phyloP scores from a whole-genome alignment of 2,113 vertebrate species.

The Bubalus kerabau region DNA sequence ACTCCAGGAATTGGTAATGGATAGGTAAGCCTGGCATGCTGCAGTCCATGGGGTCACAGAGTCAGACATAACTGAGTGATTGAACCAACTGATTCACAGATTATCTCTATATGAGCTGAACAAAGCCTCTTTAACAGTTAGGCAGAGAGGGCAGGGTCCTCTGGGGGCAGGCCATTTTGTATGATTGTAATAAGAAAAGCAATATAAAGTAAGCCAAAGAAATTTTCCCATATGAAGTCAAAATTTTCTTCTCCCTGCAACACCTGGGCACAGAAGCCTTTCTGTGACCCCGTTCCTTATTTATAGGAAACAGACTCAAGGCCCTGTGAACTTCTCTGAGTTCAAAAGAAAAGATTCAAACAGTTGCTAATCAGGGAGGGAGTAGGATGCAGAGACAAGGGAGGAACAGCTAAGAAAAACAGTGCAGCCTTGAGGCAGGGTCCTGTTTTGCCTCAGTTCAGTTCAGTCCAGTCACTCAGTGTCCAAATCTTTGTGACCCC shows the following conservation, averaged over 20 bases:
- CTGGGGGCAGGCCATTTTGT: not conserved
- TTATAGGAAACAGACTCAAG: not conserved
- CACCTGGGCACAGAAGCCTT: not conserved
- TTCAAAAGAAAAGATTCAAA: not conserved
- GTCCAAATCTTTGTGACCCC: not conserved
- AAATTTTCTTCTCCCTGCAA: not conserved
- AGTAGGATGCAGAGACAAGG: not conserved
- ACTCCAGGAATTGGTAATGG: not conserved
- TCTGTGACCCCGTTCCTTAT: not conserved
- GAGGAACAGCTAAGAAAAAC: not conserved
- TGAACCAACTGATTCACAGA: not conserved
- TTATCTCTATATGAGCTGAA: not conserved
- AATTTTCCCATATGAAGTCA: not conserved
- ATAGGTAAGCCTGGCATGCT: not conserved
- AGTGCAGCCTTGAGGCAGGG: not conserved
- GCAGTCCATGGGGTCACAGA: not conserved
- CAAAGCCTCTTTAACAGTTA: not conserved
- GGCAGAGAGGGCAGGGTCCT: not conserved
- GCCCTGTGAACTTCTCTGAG: not conserved
- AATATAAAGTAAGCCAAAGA: not conserved
- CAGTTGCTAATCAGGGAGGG: not conserved
- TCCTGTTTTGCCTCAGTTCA: not conserved
- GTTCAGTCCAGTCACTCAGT: not conserved
- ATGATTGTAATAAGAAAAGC: not conserved
- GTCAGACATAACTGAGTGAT: not conserved